A percentile compares a stretch with the other conserved stretches of the same genome.
phyloP scores from a whole-genome alignment of 2,888 invertebrate genomes.

The Protonemura montana region DNA sequence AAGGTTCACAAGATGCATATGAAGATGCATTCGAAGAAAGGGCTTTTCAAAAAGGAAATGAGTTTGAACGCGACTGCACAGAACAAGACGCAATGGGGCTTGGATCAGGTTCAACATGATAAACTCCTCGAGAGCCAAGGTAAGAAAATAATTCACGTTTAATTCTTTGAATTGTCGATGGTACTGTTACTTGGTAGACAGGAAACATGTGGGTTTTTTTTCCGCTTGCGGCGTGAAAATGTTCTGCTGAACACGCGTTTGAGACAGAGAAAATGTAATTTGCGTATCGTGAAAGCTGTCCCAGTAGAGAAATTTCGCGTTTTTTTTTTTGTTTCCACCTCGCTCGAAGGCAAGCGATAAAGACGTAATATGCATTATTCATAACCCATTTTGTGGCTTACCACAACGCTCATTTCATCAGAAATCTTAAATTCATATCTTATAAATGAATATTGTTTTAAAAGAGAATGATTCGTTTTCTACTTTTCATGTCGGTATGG shows the following conservation, averaged over 20 bases:
- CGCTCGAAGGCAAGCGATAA: neutral
- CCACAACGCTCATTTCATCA: neutral
- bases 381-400: neutral
- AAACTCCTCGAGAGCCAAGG: conserved; percentile 13
- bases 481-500: neutral
- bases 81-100: neutral
- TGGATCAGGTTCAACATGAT: neutral
- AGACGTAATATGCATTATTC: conserved; percentile 27
- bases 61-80: neutral
- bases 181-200: neutral
- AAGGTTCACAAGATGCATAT: conserved; percentile 41
- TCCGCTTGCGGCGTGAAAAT: neutral
- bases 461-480: neutral
- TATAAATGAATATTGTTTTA: conserved; percentile 14
- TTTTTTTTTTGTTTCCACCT: conserved; percentile 8
- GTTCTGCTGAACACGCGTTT: neutral
- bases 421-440: conserved; percentile 34
- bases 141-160: neutral
- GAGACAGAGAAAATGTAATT: neutral
- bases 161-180: neutral
- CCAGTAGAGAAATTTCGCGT: neutral
- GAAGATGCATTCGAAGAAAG: conserved; percentile 32
- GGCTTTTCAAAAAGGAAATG: neutral
- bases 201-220: conserved; percentile 1
- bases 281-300: conserved; percentile 12